Base-by-base conservation (phyloP, 1,140 invertebrate genomes). In the Camponotus pennsylvanicus region DNA sequence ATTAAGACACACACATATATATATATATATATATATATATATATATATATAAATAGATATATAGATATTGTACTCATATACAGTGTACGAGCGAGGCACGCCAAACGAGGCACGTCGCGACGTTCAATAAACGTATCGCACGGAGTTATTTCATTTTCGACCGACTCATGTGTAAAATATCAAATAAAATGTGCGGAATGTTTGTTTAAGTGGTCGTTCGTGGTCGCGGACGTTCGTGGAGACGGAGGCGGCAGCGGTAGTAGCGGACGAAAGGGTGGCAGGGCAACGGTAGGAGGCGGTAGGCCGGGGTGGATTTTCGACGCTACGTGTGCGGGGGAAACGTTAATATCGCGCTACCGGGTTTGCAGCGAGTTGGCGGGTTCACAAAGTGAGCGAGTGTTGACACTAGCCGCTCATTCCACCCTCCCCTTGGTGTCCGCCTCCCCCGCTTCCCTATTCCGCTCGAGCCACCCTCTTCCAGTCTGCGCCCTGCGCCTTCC, bases 381-480 rank as follows among this genome's bases (percentile, higher is more conserved):
- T 92, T 92, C 93, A 94, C 93, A 95, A 94, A 95, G 93, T 94
- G 93, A 94, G 92, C 92, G 93, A 94, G 90, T 94, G 92, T 95
- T 95, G 94, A 94, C 93, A 94, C 92, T 94, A 88, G 91, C 91
- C 93, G 91, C 91, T 92, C 92, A 89, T 92, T 93, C 91, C 91
- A 86, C 70, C 86, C 73, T 45, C 67, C 73, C 55, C 52, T 67
- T 5, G 49, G 15, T 52, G 15, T 52, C 49, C 49, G 49, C 55
- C 69, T 37, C 34, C 76, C 67, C 64, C 64, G 67, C 63, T 52
- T 21, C 66, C 37, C 42, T 73, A 37, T 70, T 76, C 67, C 45
- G 27, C 37, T 76, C 21, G 27, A 76, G 57, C 86, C 88, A 85
- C 89, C 85, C 88, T 87, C 85, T 87, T 75, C 82, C 88, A 85